phyloP scores from a whole-genome alignment of 23 tunicate genomes.

The Halocynthia roretzi region DNA sequence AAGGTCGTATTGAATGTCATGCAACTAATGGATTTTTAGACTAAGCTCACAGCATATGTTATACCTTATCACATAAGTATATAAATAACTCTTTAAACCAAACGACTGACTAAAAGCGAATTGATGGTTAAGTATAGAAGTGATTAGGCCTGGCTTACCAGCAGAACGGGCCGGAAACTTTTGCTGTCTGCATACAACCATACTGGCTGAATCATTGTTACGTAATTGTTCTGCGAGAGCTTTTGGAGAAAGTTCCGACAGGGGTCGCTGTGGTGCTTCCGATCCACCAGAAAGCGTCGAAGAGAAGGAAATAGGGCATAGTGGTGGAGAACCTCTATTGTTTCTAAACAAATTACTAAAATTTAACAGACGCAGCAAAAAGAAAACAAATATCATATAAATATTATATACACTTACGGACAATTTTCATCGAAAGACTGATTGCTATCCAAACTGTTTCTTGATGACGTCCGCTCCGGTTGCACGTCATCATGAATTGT shows the following conservation, averaged over 20 bases:
- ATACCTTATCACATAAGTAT: neutral
- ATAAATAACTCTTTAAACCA: neutral
- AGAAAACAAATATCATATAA: too few relatives aligned
- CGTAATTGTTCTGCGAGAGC: slow-evolving; percentile 80
- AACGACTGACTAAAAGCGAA: too few relatives aligned
- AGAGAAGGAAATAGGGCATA: neutral
- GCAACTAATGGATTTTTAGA: neutral
- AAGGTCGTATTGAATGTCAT: neutral
- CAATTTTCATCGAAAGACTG: too few relatives aligned
- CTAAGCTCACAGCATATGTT: neutral
- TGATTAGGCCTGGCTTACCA: neutral
- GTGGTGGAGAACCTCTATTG: too few relatives aligned
- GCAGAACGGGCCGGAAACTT: slow-evolving; percentile 15
- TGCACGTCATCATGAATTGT: too few relatives aligned
- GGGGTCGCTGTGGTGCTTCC: slow-evolving; percentile 31
- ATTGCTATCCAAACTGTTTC: too few relatives aligned
- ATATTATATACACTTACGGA: too few relatives aligned
- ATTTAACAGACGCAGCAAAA: too few relatives aligned
- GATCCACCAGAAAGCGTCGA: slow-evolving; percentile 10
- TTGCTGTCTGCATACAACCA: slow-evolving; percentile 61
- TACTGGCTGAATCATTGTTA: slow-evolving; percentile 72
- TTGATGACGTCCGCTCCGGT: too few relatives aligned
- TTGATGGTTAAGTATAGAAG: too few relatives aligned
- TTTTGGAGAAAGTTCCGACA: slow-evolving; percentile 61
- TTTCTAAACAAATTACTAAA: too few relatives aligned